phyloP scores from a whole-genome alignment of 2,797 vertebrate genomes.

The Sebastes diploproa region DNA sequence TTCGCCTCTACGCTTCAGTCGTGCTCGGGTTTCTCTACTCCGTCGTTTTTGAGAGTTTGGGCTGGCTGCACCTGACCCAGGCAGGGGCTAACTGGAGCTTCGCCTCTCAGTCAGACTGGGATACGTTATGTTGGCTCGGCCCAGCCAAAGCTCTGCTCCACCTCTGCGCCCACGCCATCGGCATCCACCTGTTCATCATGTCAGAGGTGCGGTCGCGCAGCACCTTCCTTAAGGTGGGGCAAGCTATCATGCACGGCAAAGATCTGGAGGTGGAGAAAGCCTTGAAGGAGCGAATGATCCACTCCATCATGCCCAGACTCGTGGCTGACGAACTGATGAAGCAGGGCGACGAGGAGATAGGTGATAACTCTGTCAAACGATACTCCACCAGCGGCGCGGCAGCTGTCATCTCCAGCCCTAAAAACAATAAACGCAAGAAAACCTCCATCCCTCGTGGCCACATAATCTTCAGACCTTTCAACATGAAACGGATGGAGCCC shows the following conservation, averaged over 20 bases:
- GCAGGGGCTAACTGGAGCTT: conserved; percentile 40
- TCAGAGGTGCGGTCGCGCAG: conserved; percentile 96
- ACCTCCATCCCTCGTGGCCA: conserved; percentile 94
- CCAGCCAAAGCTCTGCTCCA: conserved; percentile 90
- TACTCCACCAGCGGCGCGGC: conserved; percentile 92
- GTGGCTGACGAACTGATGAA: conserved; percentile 98
- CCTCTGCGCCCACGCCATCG: conserved; percentile 91
- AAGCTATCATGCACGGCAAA: conserved; percentile 99
- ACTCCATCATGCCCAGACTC: conserved; percentile 96
- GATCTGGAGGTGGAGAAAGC: conserved; percentile 99
- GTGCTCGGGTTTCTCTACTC: conserved; percentile 93
- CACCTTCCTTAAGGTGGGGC: conserved; percentile 98
- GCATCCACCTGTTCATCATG: conserved; percentile 96
- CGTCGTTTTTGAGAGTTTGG: conserved; percentile 90
- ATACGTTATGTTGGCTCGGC: conserved; percentile 85
- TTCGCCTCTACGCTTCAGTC: conserved; percentile 93
- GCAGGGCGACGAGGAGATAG: conserved; percentile 95
- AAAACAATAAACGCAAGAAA: conserved; percentile 93
- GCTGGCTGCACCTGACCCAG: conserved; percentile 84
- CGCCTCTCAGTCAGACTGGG: conserved; percentile 72
- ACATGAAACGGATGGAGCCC: conserved; percentile 95
- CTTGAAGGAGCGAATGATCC: conserved; percentile 98
- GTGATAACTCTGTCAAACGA: conserved; percentile 89
- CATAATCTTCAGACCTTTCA: conserved; percentile 97
- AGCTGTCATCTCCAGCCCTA: conserved; percentile 91